Conservation (phyloP, 2,113 vertebrate genomes). For the Fregetta grallaria region DNA sequence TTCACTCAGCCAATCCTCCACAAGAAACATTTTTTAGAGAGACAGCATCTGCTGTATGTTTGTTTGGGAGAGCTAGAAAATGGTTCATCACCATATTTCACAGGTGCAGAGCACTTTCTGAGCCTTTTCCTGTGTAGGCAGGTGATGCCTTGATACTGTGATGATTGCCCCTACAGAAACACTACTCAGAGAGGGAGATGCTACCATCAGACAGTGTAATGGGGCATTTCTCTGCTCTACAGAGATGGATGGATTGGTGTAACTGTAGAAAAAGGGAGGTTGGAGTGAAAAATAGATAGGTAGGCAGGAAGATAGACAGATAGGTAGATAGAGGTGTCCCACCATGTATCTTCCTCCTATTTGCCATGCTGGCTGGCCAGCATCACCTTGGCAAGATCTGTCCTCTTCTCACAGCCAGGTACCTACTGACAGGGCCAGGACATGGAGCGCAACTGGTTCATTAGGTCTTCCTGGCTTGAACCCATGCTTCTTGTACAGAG, state of each 20-base stretch:
- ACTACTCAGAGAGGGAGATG: not conserved
- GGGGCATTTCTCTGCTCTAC: not conserved
- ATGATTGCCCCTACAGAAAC: not conserved
- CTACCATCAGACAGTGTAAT: not conserved
- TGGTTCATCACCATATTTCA: not conserved
- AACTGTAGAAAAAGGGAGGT: not conserved
- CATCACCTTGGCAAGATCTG: not conserved
- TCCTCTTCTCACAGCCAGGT: not conserved
- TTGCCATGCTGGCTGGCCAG: not conserved
- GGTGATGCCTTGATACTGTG: not conserved
- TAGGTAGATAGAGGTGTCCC: not conserved
- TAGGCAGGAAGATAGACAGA: not conserved
- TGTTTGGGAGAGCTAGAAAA: not conserved
- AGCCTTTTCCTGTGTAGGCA: not conserved
- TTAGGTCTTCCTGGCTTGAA: not conserved
- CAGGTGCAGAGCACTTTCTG: not conserved
- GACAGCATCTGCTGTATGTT: not conserved
- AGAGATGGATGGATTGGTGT: not conserved
- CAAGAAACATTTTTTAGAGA: conserved; percentile 14
- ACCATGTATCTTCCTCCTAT: not conserved
- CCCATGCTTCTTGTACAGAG: not conserved
- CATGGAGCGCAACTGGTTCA: not conserved
- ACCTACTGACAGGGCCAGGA: not conserved
- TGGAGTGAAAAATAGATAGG: not conserved
- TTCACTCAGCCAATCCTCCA: too few species aligned